Conservation (phyloP, 2,113 vertebrate species). For the Cyprinodon brontotheroides region DNA sequence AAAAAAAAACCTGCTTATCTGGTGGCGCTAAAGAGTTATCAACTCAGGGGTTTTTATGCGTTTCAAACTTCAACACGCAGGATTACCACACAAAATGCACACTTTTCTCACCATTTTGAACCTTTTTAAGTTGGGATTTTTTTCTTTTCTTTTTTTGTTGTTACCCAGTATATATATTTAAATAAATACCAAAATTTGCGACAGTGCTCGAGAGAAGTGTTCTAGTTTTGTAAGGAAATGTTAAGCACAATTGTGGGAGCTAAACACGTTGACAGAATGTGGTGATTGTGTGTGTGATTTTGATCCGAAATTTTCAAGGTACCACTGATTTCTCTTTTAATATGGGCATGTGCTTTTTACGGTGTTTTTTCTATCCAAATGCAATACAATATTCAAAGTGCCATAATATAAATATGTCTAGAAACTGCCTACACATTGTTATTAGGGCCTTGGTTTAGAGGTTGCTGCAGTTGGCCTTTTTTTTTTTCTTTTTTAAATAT, state of each 20-base stretch:
- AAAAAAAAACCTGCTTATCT: slow-evolving; percentile 53
- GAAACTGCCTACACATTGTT: slow-evolving; percentile 80
- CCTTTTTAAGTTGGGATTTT: slow-evolving; percentile 46
- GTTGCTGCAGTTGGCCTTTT: slow-evolving; percentile 75
- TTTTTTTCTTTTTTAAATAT: slow-evolving; percentile 36
- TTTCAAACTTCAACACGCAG: slow-evolving; percentile 41
- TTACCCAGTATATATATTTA: slow-evolving; percentile 43
- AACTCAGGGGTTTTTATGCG: slow-evolving; percentile 73
- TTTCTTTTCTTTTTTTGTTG: slow-evolving; percentile 24
- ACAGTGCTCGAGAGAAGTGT: slow-evolving; percentile 45
- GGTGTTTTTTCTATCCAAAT: slow-evolving; percentile 77
- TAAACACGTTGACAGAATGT: slow-evolving; percentile 66
- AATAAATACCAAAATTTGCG: slow-evolving; percentile 64
- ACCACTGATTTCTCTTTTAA: slow-evolving; percentile 73
- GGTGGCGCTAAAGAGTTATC: slow-evolving; percentile 73
- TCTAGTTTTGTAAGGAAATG: slow-evolving; percentile 63
- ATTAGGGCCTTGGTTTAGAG: slow-evolving; percentile 79
- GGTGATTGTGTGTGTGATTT: slow-evolving; percentile 60
- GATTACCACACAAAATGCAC: slow-evolving; percentile 70
- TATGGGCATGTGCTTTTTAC: slow-evolving; percentile 77
- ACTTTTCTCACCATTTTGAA: slow-evolving; percentile 59
- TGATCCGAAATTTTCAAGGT: slow-evolving; percentile 63
- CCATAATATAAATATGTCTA: slow-evolving; percentile 79
- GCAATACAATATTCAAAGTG: slow-evolving; percentile 80
- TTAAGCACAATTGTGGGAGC: slow-evolving; percentile 71